Conservation (phyloP, 2,113 vertebrate species). For the Oophaga pumilio region DNA sequence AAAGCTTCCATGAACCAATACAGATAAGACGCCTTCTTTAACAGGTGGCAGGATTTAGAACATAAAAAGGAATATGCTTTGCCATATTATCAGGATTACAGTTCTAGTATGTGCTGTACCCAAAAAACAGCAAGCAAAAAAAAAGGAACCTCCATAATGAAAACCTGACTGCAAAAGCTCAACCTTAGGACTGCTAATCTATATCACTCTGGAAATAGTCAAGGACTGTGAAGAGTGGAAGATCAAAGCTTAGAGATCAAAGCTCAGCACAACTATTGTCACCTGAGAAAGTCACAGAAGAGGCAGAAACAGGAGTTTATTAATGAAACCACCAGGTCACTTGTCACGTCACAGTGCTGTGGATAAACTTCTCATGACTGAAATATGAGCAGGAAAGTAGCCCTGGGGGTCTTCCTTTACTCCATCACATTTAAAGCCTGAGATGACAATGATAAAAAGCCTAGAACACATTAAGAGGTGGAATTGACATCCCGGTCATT, state of each 20-base stretch:
- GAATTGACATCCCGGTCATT: neutral
- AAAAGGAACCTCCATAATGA: neutral
- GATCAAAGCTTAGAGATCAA: slow-evolving; percentile 46
- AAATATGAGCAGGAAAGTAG: neutral
- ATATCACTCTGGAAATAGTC: neutral
- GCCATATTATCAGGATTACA: neutral
- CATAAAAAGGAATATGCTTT: neutral
- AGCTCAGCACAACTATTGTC: slow-evolving; percentile 20
- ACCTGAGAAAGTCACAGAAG: neutral
- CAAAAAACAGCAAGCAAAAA: neutral
- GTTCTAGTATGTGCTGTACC: too few relatives aligned
- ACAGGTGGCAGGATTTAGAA: neutral
- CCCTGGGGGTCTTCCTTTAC: neutral
- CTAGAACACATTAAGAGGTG: neutral
- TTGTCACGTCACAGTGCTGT: neutral
- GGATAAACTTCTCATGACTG: neutral
- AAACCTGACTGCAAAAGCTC: neutral
- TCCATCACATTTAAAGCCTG: neutral
- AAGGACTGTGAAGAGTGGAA: neutral
- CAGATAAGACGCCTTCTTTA: neutral
- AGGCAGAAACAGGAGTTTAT: neutral
- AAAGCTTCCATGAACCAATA: neutral
- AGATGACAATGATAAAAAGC: neutral
- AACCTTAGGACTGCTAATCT: neutral
- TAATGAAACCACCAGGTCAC: neutral